Conservation (phyloP, 2,797 vertebrate genomes). For the Hirundo rustica region DNA sequence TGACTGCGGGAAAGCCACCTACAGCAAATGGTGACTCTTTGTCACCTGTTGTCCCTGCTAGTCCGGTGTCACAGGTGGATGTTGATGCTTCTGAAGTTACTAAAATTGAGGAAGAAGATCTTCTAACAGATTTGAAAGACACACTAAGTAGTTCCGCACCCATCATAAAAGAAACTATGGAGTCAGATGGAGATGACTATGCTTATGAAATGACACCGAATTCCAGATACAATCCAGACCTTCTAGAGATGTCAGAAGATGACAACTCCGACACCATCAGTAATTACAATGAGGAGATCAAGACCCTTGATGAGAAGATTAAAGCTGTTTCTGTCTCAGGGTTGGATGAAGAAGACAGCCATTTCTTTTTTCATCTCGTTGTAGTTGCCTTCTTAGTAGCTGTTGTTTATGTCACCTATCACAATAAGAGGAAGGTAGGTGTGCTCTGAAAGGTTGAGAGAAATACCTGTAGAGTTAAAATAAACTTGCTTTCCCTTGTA, state of each 20-base stretch:
- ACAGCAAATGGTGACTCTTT: neutral
- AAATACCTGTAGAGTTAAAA: neutral
- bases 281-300: slow-evolving; percentile 59
- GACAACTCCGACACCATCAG: slow-evolving; percentile 58
- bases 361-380: slow-evolving; percentile 95
- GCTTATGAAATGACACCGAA: slow-evolving; percentile 58
- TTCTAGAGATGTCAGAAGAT: slow-evolving; percentile 43
- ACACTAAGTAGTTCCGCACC: slow-evolving; percentile 60
- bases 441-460: neutral
- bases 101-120: slow-evolving; percentile 73
- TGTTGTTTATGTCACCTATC: slow-evolving; percentile 90
- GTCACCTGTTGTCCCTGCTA: neutral
- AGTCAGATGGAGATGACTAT: slow-evolving; percentile 69
- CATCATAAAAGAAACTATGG: slow-evolving; percentile 60
- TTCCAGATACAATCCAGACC: slow-evolving; percentile 51
- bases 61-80: slow-evolving; percentile 37
- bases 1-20: neutral
- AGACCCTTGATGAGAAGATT: slow-evolving; percentile 53
- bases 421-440: slow-evolving; percentile 97
- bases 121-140: slow-evolving; percentile 50
- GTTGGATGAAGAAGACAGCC: slow-evolving; percentile 85
- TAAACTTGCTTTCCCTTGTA: neutral
- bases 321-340: slow-evolving; percentile 74
- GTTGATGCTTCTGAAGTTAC: slow-evolving; percentile 65
- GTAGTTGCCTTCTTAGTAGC: slow-evolving; percentile 91